Evolutionary conservation across 1,140 invertebrate species (phyloP).

Genomic region (Homalodisca vitripennis): DNA sequence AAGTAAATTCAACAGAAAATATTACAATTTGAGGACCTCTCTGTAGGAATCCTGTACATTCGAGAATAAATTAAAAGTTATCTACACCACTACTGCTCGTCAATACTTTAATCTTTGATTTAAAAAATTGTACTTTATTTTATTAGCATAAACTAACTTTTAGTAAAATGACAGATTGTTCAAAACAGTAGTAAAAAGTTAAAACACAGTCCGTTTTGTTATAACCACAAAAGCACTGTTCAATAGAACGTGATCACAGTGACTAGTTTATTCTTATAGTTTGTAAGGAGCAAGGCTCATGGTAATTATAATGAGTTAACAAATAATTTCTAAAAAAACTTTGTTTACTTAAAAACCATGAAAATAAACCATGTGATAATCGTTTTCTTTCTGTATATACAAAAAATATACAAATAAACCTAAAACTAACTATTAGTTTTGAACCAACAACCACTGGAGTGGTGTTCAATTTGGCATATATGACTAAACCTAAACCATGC

Average conservation of each 20-base stretch:
- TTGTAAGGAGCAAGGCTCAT: too few relatives aligned
- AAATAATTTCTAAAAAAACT: too few relatives aligned
- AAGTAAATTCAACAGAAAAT: slow-evolving; percentile 19
- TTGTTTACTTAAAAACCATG: too few relatives aligned
- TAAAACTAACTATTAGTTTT: slow-evolving; percentile 6
- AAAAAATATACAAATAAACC: neutral
- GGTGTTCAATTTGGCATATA: neutral
- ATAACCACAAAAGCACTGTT: too few relatives aligned
- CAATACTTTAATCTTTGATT: neutral
- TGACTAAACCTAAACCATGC: neutral
- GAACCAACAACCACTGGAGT: slow-evolving; percentile 13
- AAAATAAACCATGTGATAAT: too few relatives aligned
- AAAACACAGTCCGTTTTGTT: too few relatives aligned
- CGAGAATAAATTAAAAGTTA: slow-evolving; percentile 3
- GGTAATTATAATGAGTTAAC: too few relatives aligned
- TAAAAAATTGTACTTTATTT: neutral
- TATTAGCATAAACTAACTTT: too few relatives aligned
- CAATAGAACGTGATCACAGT: too few relatives aligned
- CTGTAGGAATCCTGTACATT: neutral
- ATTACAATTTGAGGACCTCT: neutral
- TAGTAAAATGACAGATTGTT: too few relatives aligned
- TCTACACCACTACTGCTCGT: neutral
- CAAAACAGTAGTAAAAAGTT: too few relatives aligned
- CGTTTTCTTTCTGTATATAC: slow-evolving; percentile 5
- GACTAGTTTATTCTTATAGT: too few relatives aligned